Evolutionary conservation across 1,140 invertebrate species (phyloP), one percentile per base, ranked within the genome.

Genomic region (Philopotamus ludificatus): DNA sequence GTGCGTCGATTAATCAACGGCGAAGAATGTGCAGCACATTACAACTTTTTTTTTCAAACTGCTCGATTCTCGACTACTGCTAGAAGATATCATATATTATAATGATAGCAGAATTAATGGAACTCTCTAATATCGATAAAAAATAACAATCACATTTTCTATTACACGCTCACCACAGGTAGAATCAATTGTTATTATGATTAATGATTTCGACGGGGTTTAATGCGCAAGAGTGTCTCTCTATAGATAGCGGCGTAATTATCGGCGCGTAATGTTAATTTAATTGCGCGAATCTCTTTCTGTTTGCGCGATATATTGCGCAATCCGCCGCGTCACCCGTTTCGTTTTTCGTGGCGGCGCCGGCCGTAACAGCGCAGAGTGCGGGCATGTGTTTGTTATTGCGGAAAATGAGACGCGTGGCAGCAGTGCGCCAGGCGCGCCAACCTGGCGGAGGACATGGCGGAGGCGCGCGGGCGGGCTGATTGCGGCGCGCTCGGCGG

Each of bases 111-210:
- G 28, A 34, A 34, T 34, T 34, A 34, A 34, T 34, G 28, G 28
- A 34, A 34, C 28, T 34, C 28, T 34, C 28, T 34, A 34, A 34
- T 34, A 34, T 34, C 28, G 28, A 25, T 53, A 25, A 22, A 53
- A 20, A 53, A 53, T 25, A 53, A 53, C 20, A 12, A 53, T 22
- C 50, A 53, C 50, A 53, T 53, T 53, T 53, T 53, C 50, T 53
- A 53, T 53, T 53, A 53, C 16, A 22, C 28, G 50, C 28, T 34
- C 50, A 22, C 50, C 50, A 25, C 50, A 10, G 22, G 50, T 12
- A 45, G 23, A 53, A 53, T 53, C 50, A 53, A 53, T 53, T 53
- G 50, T 53, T 53, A 22, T 45, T 45, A 25, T 53, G 50, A 53
- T 53, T 53, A 25, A 53, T 53, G 50, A 53, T 45, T 9, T 45